A percentile compares a stretch with the other conserved stretches of the same genome.
Conservation (phyloP, 1,140 invertebrate genomes). For the Parasteatoda tepidariorum region DNA sequence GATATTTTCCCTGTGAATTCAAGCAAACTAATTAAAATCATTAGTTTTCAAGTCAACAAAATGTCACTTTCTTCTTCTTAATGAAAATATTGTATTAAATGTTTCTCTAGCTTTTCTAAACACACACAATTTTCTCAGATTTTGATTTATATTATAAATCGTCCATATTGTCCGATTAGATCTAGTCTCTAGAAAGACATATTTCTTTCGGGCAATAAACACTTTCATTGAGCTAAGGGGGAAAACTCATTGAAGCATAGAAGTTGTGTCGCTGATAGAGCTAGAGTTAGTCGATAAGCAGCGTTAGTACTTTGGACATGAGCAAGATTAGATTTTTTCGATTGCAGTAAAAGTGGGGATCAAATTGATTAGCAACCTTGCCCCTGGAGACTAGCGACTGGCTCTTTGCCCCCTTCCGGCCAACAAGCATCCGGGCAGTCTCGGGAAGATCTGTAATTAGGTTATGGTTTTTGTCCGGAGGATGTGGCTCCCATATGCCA, state of each 20-base stretch:
- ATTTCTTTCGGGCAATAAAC: background rate
- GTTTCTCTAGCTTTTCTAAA: no score
- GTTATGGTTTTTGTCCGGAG: slow-evolving; percentile 35
- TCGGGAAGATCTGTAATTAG: slow-evolving; percentile 32
- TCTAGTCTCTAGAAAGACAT: no score
- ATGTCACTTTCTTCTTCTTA: no score
- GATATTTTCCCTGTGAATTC: no score
- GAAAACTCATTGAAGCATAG: background rate
- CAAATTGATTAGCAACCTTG: slow-evolving; percentile 51
- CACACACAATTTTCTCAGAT: no score
- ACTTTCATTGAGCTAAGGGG: background rate
- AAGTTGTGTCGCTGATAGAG: slow-evolving; percentile 9
- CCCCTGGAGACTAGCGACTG: slow-evolving; percentile 18
- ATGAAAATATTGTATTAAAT: no score
- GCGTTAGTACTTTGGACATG: slow-evolving; percentile 37
- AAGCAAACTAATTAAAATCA: no score
- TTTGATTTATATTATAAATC: no score
- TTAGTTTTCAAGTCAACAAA: no score
- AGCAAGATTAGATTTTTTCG: slow-evolving; percentile 58
- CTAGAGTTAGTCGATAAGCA: slow-evolving; percentile 34
- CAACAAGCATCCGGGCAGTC: slow-evolving; percentile 38
- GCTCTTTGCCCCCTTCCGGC: slow-evolving; percentile 30
- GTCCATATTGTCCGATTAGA: no score
- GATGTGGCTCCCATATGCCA: slow-evolving; percentile 19
- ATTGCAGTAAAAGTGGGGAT: slow-evolving; percentile 58